These are phyloP conservation scores for Leptoteleia sp. DNA, from an alignment of 1,140 invertebrate genomes.

Conservation along the genomic window DNA sequence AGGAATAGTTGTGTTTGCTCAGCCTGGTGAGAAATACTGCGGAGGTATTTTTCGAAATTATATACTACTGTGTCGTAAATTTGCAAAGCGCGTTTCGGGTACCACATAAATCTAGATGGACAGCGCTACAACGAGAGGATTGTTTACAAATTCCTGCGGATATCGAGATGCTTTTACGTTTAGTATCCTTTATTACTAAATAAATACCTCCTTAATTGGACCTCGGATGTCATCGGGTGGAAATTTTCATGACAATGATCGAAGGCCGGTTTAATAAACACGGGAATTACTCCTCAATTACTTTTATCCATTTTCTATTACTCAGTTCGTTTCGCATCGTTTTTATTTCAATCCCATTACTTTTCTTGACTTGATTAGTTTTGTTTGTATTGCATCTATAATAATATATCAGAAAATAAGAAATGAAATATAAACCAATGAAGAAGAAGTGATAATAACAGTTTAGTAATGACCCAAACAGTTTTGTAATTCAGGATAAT, in stretches of 20 bases:
- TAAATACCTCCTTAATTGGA: conserved; percentile 40
- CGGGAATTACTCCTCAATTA: background rate
- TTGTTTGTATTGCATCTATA: too few species aligned
- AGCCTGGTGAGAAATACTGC: conserved; percentile 31
- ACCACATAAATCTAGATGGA: conserved; percentile 23
- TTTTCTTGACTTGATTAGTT: too few species aligned
- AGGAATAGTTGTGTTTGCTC: conserved; percentile 32
- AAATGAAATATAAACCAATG: too few species aligned
- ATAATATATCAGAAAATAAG: too few species aligned
- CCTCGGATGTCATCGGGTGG: conserved; percentile 9
- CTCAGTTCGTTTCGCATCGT: too few species aligned
- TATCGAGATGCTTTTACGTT: conserved; percentile 19
- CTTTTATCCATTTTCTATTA: too few species aligned
- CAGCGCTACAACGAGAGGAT: conserved; percentile 23
- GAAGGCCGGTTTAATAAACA: conserved; percentile 16
- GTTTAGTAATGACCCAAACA: too few species aligned
- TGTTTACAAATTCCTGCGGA: conserved; percentile 35
- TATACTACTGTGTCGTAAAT: conserved; percentile 51
- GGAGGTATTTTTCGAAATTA: conserved; percentile 47
- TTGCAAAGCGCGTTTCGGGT: conserved; percentile 19
- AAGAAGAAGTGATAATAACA: too few species aligned
- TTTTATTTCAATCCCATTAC: too few species aligned
- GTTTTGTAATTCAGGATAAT: too few species aligned
- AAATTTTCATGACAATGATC: conserved; percentile 20
- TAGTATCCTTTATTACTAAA: conserved; percentile 32